A percentile compares a stretch with the other conserved stretches of the same genome.
These are phyloP conservation scores for Muscina levida DNA, from an alignment of 2,888 invertebrate species.

Conservation along the genomic window DNA sequence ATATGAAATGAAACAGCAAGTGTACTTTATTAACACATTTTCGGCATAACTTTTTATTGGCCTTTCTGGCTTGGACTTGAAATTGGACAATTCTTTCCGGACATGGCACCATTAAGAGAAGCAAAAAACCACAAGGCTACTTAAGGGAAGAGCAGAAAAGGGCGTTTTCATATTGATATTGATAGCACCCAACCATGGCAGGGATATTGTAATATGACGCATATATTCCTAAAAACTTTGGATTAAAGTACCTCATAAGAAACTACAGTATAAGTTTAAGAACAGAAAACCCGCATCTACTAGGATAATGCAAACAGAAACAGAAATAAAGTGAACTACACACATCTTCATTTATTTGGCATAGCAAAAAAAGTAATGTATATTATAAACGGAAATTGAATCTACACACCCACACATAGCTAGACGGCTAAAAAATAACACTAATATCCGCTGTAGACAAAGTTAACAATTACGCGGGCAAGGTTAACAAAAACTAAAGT, in stretches of 20 bases:
- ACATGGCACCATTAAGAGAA: constrained; percentile 33
- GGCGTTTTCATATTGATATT: constrained; percentile 63
- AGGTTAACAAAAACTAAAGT: constrained; percentile 13
- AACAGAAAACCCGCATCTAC: too few species aligned
- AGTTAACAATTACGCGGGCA: constrained; percentile 45
- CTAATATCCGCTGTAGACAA: constrained; percentile 62
- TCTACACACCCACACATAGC: constrained; percentile 45
- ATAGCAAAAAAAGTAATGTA: too few species aligned
- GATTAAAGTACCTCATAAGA: too few species aligned
- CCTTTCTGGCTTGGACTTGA: background rate
- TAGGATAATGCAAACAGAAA: too few species aligned
- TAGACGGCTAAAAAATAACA: constrained; percentile 29
- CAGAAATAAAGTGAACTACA: too few species aligned
- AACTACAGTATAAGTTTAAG: too few species aligned
- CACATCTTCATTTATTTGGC: too few species aligned
- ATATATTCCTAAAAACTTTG: too few species aligned
- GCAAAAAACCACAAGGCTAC: constrained; percentile 53
- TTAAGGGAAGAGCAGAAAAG: too few species aligned
- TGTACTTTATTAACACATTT: constrained; percentile 70
- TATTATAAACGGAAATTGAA: constrained; percentile 65
- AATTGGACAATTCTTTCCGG: too few species aligned
- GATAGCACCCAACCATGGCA: too few species aligned
- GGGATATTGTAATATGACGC: too few species aligned
- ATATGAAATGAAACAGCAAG: constrained; percentile 69
- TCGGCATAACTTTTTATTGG: constrained; percentile 26